Evolutionary conservation across 1,140 invertebrate species (phyloP).

Genomic region (Rhysida immarginata): DNA sequence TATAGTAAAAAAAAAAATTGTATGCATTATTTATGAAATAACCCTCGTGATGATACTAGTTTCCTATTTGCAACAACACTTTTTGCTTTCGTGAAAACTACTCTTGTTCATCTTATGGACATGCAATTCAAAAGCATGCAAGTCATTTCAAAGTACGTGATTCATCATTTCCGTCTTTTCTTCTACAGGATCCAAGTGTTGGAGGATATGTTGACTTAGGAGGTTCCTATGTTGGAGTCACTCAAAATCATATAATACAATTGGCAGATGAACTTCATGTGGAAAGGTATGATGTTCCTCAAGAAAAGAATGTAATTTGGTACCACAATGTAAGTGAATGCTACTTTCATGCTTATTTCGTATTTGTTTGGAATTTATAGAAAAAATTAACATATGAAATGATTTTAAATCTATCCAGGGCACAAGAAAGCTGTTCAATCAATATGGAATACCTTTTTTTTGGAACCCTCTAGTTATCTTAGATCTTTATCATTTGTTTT

Average conservation of each 20-base stretch:
- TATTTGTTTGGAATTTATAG: too few species aligned
- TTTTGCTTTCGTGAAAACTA: too few species aligned
- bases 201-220: constrained; percentile 21
- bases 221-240: constrained; percentile 22
- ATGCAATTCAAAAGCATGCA: too few species aligned
- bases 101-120: too few species aligned
- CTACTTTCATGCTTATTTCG: background rate
- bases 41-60: too few species aligned
- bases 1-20: too few species aligned
- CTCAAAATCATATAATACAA: constrained; percentile 19
- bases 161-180: constrained; percentile 12
- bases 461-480: constrained; percentile 7
- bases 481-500: constrained; percentile 5
- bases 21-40: too few species aligned
- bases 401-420: constrained; percentile 3
- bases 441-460: background rate
- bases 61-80: too few species aligned
- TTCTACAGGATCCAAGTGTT: background rate
- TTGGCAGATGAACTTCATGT: constrained; percentile 26
- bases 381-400: too few species aligned
- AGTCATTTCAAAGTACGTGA: too few species aligned
- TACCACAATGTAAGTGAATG: background rate
- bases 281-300: constrained; percentile 22
- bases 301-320: background rate
- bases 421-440: background rate